Evolutionary conservation across 30 jellyfish, hydroid and myxozoan species (phyloP).

Genomic region (Rhopilema esculentum): DNA sequence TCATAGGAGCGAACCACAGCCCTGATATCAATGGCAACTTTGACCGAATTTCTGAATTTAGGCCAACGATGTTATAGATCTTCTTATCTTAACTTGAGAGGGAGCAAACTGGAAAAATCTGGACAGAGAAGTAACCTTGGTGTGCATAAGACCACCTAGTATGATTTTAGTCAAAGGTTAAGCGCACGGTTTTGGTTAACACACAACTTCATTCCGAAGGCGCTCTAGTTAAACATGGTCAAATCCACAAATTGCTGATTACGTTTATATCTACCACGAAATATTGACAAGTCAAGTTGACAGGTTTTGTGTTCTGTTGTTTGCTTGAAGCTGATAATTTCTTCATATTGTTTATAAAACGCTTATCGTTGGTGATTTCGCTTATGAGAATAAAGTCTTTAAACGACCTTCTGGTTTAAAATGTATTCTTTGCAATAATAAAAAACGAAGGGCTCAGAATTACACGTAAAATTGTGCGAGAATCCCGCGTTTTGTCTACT

Average conservation of each 20-base stretch:
- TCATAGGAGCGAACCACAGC: neutral
- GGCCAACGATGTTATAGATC: neutral
- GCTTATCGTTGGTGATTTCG: conserved; percentile 18
- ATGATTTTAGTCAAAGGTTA: neutral
- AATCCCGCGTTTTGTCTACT: no score
- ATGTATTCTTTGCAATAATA: no score
- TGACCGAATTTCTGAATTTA: neutral
- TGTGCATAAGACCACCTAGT: conserved; percentile 8
- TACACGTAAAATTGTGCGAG: no score
- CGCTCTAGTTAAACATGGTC: conserved; percentile 12
- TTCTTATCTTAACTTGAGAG: neutral
- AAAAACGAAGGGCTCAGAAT: no score
- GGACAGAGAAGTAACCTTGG: neutral
- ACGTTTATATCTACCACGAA: conserved; percentile 11
- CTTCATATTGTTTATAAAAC: conserved; percentile 6
- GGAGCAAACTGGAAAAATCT: neutral
- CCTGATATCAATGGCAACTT: neutral
- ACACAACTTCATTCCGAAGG: neutral
- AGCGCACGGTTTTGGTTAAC: neutral
- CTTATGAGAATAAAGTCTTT: neutral
- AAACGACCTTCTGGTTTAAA: conserved; percentile 4
- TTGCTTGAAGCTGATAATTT: conserved; percentile 21
- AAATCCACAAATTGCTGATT: conserved; percentile 36
- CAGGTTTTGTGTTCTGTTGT: conserved; percentile 12
- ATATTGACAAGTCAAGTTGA: neutral